Percentiles rank a stretch among this genome's conserved stretches.
Evolutionary conservation across 1,140 invertebrate genomes (phyloP).

Genomic region (Chelonus insularis): DNA sequence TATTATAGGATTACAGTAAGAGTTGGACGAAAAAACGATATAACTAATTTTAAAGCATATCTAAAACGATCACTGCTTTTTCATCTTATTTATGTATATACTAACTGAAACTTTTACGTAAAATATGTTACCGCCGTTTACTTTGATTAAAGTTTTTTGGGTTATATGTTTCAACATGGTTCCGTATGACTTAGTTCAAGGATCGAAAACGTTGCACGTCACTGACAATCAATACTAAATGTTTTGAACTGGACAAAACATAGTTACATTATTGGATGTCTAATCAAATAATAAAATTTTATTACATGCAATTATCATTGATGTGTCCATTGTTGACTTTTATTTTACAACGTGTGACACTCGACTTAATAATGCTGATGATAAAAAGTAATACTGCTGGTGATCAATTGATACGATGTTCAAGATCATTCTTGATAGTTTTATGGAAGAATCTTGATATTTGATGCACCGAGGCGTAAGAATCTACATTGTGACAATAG

Average conservation of each 20-base stretch:
- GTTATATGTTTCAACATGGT: slow-evolving; percentile 19
- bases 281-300: slow-evolving; percentile 6
- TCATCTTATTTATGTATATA: not conserved
- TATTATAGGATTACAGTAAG: slow-evolving; percentile 26
- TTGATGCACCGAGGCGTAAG: slow-evolving; percentile 16
- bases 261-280: not conserved
- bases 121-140: too few relatives aligned
- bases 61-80: not conserved
- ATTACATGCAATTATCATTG: slow-evolving; percentile 1
- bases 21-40: not conserved
- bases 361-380: not conserved
- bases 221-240: slow-evolving; percentile 7
- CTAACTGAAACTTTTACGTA: not conserved
- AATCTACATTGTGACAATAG: slow-evolving; percentile 25
- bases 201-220: slow-evolving; percentile 3
- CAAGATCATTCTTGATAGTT: not conserved
- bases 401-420: not conserved
- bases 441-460: slow-evolving; percentile 2
- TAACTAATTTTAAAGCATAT: not conserved
- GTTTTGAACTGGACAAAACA: slow-evolving; percentile 4
- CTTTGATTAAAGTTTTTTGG: too few relatives aligned
- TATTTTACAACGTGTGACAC: not conserved
- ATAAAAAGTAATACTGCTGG: not conserved
- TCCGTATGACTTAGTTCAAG: slow-evolving; percentile 7
- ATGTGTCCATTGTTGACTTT: not conserved